A percentile compares a stretch with the other conserved stretches of the same genome.
Evolutionary conservation across 2,888 invertebrate species (phyloP).

Genomic region (Drosophila falleni): DNA sequence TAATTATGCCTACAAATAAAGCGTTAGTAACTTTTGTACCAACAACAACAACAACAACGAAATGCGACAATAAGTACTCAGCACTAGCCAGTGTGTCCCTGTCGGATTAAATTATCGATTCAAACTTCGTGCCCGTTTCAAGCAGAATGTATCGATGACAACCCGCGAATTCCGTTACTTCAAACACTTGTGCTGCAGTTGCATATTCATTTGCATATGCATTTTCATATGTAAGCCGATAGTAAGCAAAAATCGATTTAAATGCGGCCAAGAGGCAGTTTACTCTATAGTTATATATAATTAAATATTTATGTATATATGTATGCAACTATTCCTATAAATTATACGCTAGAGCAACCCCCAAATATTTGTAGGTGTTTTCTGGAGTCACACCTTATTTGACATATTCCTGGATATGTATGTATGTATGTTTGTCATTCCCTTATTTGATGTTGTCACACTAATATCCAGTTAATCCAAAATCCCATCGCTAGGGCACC

Average conservation of each 20-base stretch:
- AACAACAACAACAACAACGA: constrained; percentile 14
- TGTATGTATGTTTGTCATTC: constrained; percentile 1
- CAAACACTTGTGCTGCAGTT: background rate
- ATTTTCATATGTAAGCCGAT: background rate
- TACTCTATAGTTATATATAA: background rate
- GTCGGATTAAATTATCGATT: constrained; percentile 40
- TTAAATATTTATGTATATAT: background rate
- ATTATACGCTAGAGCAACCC: background rate
- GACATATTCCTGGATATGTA: background rate
- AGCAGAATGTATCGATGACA: constrained; percentile 11
- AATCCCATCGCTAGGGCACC: constrained; percentile 44
- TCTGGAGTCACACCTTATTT: constrained; percentile 3
- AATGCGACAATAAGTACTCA: constrained; percentile 20
- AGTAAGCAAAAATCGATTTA: background rate
- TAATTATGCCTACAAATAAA: constrained; percentile 57
- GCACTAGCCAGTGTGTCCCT: constrained; percentile 30
- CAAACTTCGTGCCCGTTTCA: background rate
- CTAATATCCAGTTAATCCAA: constrained; percentile 44
- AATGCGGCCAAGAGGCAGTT: background rate
- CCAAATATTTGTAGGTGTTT: background rate
- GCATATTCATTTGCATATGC: background rate
- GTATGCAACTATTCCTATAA: background rate
- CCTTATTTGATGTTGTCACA: constrained; percentile 32
- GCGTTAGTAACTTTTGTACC: constrained; percentile 35
- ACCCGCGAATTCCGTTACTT: constrained; percentile 5